Evolutionary conservation across 2,113 vertebrate genomes (phyloP).

Genomic region (Dinomys branickii): DNA sequence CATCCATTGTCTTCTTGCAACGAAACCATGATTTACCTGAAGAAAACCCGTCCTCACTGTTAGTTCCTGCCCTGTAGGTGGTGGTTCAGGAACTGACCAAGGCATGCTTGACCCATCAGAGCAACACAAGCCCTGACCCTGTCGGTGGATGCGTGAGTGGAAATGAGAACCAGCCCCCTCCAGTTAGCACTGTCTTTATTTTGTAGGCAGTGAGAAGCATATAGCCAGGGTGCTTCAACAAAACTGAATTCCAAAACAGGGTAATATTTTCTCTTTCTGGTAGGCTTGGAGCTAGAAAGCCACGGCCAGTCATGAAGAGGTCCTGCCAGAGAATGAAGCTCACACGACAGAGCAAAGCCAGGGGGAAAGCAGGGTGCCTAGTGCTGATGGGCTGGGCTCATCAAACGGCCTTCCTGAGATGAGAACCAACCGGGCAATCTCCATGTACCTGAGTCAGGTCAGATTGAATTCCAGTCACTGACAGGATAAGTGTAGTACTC

Average conservation of each 20-base stretch:
- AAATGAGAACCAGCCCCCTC: too few relatives aligned
- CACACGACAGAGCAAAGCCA: not conserved
- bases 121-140: not conserved
- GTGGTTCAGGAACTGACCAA: not conserved
- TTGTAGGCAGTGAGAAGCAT: not conserved
- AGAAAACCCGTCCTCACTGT: not conserved
- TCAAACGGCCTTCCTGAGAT: not conserved
- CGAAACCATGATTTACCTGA: not conserved
- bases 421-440: not conserved
- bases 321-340: not conserved
- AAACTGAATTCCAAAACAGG: not conserved
- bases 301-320: not conserved
- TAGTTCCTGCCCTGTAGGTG: not conserved
- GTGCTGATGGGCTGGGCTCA: not conserved
- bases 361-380: not conserved
- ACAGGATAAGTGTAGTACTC: not conserved
- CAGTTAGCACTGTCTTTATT: not conserved
- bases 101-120: not conserved
- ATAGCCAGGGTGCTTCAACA: not conserved
- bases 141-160: not conserved
- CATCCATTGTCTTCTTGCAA: not conserved
- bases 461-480: not conserved
- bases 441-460: not conserved
- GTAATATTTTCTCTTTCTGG: not conserved
- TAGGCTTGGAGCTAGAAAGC: not conserved